These are phyloP conservation scores for Ischnura elegans DNA, from an alignment of 2,888 invertebrate species.

Conservation along the genomic window DNA sequence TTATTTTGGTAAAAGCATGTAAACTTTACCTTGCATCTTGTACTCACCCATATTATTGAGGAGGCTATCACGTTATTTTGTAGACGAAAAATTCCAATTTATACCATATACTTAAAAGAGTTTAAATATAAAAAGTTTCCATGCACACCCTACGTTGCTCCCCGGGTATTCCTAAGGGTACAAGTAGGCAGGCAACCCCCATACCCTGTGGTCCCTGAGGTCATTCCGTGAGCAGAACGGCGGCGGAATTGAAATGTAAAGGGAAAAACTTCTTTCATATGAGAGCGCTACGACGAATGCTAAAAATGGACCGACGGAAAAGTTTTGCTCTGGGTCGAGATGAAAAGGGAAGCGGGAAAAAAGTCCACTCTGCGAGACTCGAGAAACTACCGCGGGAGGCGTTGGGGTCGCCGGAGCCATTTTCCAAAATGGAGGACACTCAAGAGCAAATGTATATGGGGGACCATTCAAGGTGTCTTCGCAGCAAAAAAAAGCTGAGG, in stretches of 20 bases:
- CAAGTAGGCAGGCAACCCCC: not conserved
- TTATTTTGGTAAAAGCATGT: no score
- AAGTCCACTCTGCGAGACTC: not conserved
- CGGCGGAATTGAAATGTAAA: slow-evolving; percentile 8
- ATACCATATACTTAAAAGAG: no score
- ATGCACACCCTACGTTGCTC: not conserved
- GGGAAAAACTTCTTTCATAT: slow-evolving; percentile 38
- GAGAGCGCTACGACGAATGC: not conserved
- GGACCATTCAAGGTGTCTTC: no score
- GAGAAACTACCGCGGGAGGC: no score
- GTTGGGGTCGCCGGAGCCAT: no score
- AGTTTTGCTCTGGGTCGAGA: not conserved
- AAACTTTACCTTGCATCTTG: no score
- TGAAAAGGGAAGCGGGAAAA: not conserved
- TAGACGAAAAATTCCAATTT: no score
- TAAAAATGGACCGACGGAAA: not conserved
- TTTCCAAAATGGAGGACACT: no score
- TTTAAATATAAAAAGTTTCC: not conserved
- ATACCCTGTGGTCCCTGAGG: not conserved
- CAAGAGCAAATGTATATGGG: no score
- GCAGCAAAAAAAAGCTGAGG: no score
- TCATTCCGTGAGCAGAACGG: not conserved
- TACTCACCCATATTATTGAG: no score
- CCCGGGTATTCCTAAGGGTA: not conserved
- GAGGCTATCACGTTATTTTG: no score